Conservation (phyloP, 2,888 invertebrate genomes). For the Drosophila dives region DNA sequence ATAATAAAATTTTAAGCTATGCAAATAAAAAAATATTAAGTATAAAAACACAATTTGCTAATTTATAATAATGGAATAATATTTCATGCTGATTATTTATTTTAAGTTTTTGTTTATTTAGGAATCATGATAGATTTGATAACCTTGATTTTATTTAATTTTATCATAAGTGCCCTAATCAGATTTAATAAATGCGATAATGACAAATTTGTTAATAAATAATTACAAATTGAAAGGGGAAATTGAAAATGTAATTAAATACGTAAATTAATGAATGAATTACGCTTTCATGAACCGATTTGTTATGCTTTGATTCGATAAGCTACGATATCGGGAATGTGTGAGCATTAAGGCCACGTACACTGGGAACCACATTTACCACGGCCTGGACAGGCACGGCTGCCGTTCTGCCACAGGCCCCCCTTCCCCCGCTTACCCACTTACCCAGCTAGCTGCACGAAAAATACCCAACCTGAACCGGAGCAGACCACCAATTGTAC, state of each 20-base stretch:
- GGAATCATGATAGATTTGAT: neutral
- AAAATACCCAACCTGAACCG: neutral
- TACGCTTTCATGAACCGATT: neutral
- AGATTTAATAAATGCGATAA: neutral
- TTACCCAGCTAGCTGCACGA: neutral
- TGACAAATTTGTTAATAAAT: neutral
- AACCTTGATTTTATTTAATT: neutral
- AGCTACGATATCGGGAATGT: slow-evolving; percentile 4
- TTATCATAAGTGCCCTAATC: neutral
- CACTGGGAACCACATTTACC: neutral
- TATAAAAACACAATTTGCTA: neutral
- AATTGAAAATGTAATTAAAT: slow-evolving; percentile 1
- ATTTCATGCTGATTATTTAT: neutral
- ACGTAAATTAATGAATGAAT: neutral
- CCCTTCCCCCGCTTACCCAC: too few species aligned
- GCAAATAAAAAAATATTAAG: neutral
- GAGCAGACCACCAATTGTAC: slow-evolving; percentile 4
- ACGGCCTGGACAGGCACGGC: neutral
- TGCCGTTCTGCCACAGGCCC: neutral
- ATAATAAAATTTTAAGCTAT: neutral
- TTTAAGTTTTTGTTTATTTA: neutral
- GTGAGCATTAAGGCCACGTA: neutral
- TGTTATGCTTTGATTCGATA: slow-evolving; percentile 11
- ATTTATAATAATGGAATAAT: neutral
- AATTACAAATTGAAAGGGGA: neutral